These are phyloP conservation scores for Chrysodeixis includens DNA, from an alignment of 2,888 invertebrate species.

Conservation along the genomic window DNA sequence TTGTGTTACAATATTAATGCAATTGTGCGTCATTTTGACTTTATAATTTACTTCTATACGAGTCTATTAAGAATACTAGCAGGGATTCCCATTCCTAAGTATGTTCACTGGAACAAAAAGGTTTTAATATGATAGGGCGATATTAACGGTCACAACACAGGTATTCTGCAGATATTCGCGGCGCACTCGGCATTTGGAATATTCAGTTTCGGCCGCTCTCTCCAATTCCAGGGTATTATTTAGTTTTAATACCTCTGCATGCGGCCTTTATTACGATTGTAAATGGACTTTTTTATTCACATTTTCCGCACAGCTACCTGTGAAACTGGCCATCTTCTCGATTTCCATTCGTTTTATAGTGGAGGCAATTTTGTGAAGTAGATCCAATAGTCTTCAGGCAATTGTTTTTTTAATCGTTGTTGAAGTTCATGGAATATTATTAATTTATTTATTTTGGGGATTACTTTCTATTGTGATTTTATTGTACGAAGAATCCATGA, in stretches of 20 bases:
- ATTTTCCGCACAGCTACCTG: conserved; percentile 17
- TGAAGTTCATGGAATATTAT: too few species aligned
- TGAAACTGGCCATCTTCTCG: conserved; percentile 4
- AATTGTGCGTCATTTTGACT: neutral
- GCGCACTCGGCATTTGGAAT: conserved; percentile 48
- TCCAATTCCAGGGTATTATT: conserved; percentile 43
- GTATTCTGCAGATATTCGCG: conserved; percentile 49
- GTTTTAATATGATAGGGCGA: conserved; percentile 38
- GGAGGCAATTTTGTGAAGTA: neutral
- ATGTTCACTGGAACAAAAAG: conserved; percentile 23
- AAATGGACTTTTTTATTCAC: conserved; percentile 28
- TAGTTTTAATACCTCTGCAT: conserved; percentile 46
- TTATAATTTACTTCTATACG: neutral
- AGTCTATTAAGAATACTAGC: neutral
- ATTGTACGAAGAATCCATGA: too few species aligned
- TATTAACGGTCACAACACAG: conserved; percentile 41
- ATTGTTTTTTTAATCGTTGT: neutral
- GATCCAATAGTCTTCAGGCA: neutral
- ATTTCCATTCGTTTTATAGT: conserved; percentile 4
- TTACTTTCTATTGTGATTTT: too few species aligned
- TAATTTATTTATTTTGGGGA: too few species aligned
- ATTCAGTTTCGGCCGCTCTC: conserved; percentile 48
- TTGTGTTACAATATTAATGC: too few species aligned
- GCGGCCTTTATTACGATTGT: conserved; percentile 37
- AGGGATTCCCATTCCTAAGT: conserved; percentile 8